A percentile compares a stretch with the other conserved stretches of the same genome.
phyloP scores from a whole-genome alignment of 1,140 invertebrate species.

The Zaprionus lachaisei region DNA sequence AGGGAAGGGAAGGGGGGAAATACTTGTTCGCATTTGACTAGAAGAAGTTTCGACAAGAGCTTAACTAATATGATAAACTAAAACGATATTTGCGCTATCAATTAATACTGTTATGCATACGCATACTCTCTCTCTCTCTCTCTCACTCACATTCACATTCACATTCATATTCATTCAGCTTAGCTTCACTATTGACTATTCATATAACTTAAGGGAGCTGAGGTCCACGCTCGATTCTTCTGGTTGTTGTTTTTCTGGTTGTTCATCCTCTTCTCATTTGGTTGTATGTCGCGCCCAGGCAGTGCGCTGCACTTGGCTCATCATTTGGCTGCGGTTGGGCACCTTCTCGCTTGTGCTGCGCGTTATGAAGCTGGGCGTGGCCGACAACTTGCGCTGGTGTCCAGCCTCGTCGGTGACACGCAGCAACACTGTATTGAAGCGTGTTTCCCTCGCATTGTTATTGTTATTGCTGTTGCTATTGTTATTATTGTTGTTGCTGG shows the following conservation, averaged over 20 bases:
- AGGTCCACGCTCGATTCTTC: conserved; percentile 39
- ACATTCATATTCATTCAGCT: conserved; percentile 16
- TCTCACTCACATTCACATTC: neutral
- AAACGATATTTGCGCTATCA: conserved; percentile 31
- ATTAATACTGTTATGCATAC: conserved; percentile 49
- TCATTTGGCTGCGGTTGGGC: conserved; percentile 92
- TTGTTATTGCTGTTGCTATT: conserved; percentile 46
- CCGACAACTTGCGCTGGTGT: conserved; percentile 80
- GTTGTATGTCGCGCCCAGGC: conserved; percentile 94
- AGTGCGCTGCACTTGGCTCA: conserved; percentile 91
- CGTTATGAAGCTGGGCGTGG: conserved; percentile 87
- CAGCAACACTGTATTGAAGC: conserved; percentile 67
- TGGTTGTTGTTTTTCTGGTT: neutral
- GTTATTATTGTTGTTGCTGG: conserved; percentile 37
- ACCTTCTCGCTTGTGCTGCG: conserved; percentile 93
- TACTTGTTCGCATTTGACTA: conserved; percentile 26
- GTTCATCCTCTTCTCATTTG: conserved; percentile 86
- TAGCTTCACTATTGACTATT: conserved; percentile 26
- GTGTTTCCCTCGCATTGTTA: conserved; percentile 57
- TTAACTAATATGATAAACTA: conserved; percentile 30
- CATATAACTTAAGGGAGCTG: conserved; percentile 31
- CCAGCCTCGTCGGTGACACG: conserved; percentile 82
- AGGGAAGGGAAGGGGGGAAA: neutral
- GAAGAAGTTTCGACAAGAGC: conserved; percentile 19
- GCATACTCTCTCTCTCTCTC: conserved; percentile 14